phyloP scores from a whole-genome alignment of 2,888 invertebrate species.

The Timema podura region DNA sequence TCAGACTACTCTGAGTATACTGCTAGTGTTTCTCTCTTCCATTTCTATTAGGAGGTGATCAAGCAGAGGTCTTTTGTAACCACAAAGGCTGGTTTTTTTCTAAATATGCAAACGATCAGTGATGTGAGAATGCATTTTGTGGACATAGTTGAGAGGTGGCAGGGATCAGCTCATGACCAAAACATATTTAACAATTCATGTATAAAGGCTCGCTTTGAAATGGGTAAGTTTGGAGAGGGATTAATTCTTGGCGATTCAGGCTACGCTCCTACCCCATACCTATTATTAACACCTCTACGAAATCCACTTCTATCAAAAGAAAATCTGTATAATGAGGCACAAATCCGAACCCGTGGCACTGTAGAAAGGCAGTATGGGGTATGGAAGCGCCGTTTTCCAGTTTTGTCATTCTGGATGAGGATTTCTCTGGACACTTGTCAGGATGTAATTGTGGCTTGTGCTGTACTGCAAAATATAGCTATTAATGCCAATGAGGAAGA shows the following conservation, averaged over 20 bases:
- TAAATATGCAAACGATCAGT: slow-evolving; percentile 18
- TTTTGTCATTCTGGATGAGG: slow-evolving; percentile 29
- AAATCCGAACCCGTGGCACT: too few species aligned
- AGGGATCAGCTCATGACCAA: too few species aligned
- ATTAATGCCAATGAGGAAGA: background rate
- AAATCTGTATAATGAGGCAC: too few species aligned
- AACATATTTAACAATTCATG: too few species aligned
- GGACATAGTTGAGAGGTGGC: too few species aligned
- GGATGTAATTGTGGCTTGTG: slow-evolving; percentile 20
- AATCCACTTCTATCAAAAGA: too few species aligned
- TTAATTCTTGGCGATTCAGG: too few species aligned
- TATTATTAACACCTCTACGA: too few species aligned
- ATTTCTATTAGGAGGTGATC: background rate
- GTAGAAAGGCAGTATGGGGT: slow-evolving; percentile 34
- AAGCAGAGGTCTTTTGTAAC: slow-evolving; percentile 15
- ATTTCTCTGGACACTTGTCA: slow-evolving; percentile 13
- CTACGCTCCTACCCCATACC: too few species aligned
- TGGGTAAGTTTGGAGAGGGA: too few species aligned
- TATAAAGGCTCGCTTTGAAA: too few species aligned
- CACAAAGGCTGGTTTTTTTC: slow-evolving; percentile 16
- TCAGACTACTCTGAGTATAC: too few species aligned
- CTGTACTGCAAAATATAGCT: slow-evolving; percentile 20
- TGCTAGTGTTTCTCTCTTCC: background rate
- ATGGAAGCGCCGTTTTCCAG: slow-evolving; percentile 35
- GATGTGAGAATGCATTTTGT: background rate